Conservation (phyloP, 2,888 invertebrate genomes). For the Itoplectis maculator region DNA sequence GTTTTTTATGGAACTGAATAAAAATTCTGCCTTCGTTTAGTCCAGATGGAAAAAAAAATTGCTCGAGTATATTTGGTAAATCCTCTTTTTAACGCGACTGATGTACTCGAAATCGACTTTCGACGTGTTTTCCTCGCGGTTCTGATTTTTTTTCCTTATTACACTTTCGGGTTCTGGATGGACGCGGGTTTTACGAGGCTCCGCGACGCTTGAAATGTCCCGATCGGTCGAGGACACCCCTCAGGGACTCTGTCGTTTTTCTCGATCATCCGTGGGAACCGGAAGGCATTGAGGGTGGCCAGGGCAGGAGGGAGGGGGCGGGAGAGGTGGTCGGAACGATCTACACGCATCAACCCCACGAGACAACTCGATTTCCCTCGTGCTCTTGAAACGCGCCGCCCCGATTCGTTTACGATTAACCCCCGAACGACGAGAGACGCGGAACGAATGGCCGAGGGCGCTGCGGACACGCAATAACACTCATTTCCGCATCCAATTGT, state of each 20-base stretch:
- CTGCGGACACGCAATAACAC: constrained; percentile 8
- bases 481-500: constrained; percentile 16
- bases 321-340: constrained; percentile 9
- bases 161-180: no score
- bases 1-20: no score
- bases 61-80: no score
- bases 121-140: background rate
- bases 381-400: constrained; percentile 16
- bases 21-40: no score
- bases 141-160: background rate
- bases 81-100: background rate
- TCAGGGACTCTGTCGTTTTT: constrained; percentile 7
- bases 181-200: background rate
- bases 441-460: background rate
- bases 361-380: constrained; percentile 45
- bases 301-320: no score
- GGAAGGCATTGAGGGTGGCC: constrained; percentile 21
- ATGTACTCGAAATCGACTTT: background rate
- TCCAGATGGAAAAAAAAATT: no score
- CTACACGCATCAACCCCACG: constrained; percentile 28
- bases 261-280: constrained; percentile 27
- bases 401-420: constrained; percentile 47
- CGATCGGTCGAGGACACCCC: constrained; percentile 8
- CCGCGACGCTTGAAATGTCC: background rate
- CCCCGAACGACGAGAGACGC: constrained; percentile 10